phyloP scores from a whole-genome alignment of 2,888 invertebrate species.

The Phyllotreta striolata region DNA sequence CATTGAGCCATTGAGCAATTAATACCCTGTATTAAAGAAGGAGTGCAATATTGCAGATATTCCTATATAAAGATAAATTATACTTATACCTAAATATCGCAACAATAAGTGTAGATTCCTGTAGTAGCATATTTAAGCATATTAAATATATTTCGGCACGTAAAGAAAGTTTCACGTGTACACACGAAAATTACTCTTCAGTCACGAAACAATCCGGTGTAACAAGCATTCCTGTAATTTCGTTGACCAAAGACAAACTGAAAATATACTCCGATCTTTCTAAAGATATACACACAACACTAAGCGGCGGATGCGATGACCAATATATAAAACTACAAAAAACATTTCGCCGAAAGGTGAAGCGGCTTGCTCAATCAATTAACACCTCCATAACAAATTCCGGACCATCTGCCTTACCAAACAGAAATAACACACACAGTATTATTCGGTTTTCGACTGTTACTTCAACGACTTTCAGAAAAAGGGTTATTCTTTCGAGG shows the following conservation, averaged over 20 bases:
- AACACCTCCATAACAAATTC: constrained; percentile 61
- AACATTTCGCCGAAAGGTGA: constrained; percentile 53
- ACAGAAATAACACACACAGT: constrained; percentile 46
- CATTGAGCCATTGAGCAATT: too few species aligned
- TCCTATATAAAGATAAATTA: too few species aligned
- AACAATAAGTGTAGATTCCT: too few species aligned
- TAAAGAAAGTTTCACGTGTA: constrained; percentile 35
- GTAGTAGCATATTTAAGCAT: too few species aligned
- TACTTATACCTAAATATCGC: too few species aligned
- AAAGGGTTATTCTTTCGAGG: constrained; percentile 45
- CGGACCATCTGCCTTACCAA: constrained; percentile 54
- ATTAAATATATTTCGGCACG: too few species aligned
- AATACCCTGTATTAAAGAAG: too few species aligned
- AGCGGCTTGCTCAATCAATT: constrained; percentile 57
- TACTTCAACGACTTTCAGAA: constrained; percentile 40
- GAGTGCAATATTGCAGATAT: too few species aligned
- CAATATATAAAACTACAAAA: constrained; percentile 49
- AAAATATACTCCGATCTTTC: constrained; percentile 48
- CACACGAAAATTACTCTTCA: constrained; percentile 25
- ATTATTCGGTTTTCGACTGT: constrained; percentile 52
- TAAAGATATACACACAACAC: constrained; percentile 45
- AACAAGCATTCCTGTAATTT: constrained; percentile 20
- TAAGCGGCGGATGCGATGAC: constrained; percentile 49
- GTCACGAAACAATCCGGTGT: background rate
- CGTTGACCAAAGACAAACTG: constrained; percentile 30